Evolutionary conservation across 2,888 invertebrate species (phyloP), one percentile per base, ranked within the genome.

Genomic region (Agapostemon virescens): DNA sequence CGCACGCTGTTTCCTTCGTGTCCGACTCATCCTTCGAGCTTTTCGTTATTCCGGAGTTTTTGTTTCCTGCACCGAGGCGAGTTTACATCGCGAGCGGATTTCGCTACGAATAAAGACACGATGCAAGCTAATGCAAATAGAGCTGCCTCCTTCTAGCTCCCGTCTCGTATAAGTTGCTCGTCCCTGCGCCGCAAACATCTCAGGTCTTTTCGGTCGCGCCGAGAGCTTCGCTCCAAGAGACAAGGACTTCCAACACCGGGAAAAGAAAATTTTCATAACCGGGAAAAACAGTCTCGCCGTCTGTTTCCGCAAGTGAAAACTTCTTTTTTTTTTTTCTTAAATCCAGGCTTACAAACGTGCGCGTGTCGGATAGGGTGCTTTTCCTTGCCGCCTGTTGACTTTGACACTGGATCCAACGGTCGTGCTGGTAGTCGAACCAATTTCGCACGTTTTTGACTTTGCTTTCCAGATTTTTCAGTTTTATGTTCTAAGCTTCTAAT

Each of bases 41-140:
- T 74, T n/a, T 70, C 69, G 33, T 68, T 72, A 49, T 69, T 63
- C 61, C 58, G 30, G 78, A 74, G 68, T 80, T 83, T 86, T 84
- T 83, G 68, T 77, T 70, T 49, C 68, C 64, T 63, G 69, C 64
- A 71, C 71, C 75, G 69, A 73, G 23, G 23, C 23, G 52, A 23
- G 52, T 52, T 85, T 79, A 76, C 77, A 70, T 76, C 77, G 83
- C 72, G 85, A 72, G 68, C 74, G 75, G 77, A 85, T 85, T 75
- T 75, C 69, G 45, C 61, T 79, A 52, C 36, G 67, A 79, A 85
- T 81, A 79, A 83, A 82, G 75, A 69, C 79, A 83, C 77, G 73
- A 74, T 61, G 58, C 67, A 66, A 66, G 52, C 71, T 81, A 83
- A 85, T 79, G 81, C 85, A 58, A 38, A 69, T 69, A 83, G 77